phyloP scores from a whole-genome alignment of 2,797 vertebrate species.

The Lepus townsendii region DNA sequence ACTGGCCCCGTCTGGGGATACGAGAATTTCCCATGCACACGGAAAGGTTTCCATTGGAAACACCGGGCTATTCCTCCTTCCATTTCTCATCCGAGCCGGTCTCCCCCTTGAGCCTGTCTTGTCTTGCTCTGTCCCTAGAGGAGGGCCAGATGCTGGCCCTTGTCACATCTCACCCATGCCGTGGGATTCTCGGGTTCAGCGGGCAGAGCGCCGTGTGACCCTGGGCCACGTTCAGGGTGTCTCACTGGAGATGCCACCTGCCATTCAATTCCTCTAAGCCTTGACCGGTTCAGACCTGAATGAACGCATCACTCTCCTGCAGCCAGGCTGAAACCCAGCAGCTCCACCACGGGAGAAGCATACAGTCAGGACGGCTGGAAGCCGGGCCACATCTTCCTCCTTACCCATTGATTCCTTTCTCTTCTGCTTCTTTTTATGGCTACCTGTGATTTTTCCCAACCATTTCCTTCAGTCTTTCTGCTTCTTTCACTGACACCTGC shows the following conservation, averaged over 20 bases:
- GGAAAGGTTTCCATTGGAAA: neutral
- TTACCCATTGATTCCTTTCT: neutral
- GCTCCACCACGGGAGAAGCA: conserved; percentile 51
- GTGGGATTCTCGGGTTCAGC: conserved; percentile 58
- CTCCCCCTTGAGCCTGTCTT: conserved; percentile 28
- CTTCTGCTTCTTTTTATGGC: neutral
- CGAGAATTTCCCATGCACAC: conserved; percentile 25
- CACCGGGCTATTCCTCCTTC: neutral
- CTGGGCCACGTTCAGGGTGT: neutral
- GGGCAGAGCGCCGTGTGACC: conserved; percentile 64
- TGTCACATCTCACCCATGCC: neutral
- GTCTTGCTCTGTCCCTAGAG: conserved; percentile 68
- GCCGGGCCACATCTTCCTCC: conserved; percentile 30
- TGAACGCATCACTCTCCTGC: accelerated
- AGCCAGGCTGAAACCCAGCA: neutral
- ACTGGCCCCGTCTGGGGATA: neutral
- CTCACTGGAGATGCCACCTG: conserved; percentile 42
- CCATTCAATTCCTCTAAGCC: conserved; percentile 63
- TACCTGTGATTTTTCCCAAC: conserved; percentile 35
- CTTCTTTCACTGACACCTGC: neutral
- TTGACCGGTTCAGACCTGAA: conserved; percentile 66
- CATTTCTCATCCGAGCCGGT: conserved; percentile 2
- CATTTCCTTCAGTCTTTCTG: conserved; percentile 32
- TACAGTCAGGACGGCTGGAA: conserved; percentile 78
- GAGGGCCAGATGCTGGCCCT: conserved; percentile 55